Evolutionary conservation across 2,113 vertebrate genomes (phyloP).

Genomic region (Plestiodon gilberti): DNA sequence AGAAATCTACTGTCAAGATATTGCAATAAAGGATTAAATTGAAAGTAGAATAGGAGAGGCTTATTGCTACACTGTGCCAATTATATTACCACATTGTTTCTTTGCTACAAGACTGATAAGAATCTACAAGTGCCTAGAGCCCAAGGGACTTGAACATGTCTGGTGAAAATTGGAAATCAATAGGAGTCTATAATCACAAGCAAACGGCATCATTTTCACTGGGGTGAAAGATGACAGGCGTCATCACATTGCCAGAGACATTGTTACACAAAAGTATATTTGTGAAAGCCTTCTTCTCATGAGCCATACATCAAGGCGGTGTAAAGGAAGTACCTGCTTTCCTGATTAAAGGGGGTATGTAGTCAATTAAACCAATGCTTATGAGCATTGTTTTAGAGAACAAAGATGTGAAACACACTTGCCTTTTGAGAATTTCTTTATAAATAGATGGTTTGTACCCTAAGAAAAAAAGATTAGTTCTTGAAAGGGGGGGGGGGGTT

Average conservation of each 20-base stretch:
- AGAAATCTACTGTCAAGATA: slow-evolving; percentile 79
- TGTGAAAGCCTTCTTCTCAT: slow-evolving; percentile 53
- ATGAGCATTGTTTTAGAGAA: slow-evolving; percentile 38
- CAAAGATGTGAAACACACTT: slow-evolving; percentile 36
- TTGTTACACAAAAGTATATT: slow-evolving; percentile 43
- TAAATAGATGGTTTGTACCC: slow-evolving; percentile 37
- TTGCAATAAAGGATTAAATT: slow-evolving; percentile 83
- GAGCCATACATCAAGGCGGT: slow-evolving; percentile 37
- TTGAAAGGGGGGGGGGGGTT: slow-evolving; percentile 41
- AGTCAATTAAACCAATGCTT: slow-evolving; percentile 42
- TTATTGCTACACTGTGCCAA: slow-evolving; percentile 73
- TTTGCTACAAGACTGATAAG: slow-evolving; percentile 76
- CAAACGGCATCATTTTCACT: slow-evolving; percentile 77
- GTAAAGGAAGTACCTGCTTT: slow-evolving; percentile 19
- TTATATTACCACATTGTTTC: slow-evolving; percentile 78
- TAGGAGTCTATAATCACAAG: slow-evolving; percentile 82
- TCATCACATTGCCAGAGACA: slow-evolving; percentile 46
- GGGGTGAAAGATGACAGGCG: slow-evolving; percentile 73
- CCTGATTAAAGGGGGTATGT: slow-evolving; percentile 37
- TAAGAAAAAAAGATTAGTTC: slow-evolving; percentile 31
- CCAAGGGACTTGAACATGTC: slow-evolving; percentile 71
- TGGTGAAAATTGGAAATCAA: slow-evolving; percentile 86
- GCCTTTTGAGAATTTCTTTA: slow-evolving; percentile 32
- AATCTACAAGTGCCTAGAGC: slow-evolving; percentile 72
- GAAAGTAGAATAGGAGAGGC: slow-evolving; percentile 78